A percentile compares a stretch with the other conserved stretches of the same genome.
Conservation (phyloP, 2,797 vertebrate genomes). For the Poecilia velifera region DNA sequence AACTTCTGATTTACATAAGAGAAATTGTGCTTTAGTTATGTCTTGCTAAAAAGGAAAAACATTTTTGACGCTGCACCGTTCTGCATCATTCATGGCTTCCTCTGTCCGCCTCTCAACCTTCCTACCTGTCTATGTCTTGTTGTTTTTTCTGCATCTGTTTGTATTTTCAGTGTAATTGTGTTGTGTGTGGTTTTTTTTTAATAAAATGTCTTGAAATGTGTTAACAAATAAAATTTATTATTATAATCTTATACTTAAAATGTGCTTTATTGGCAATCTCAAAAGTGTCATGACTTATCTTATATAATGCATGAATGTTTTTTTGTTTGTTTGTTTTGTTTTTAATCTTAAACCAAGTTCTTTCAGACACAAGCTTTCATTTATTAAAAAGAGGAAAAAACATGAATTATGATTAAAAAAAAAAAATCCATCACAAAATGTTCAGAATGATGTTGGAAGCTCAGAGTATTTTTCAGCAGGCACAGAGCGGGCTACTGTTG, state of each 20-base stretch:
- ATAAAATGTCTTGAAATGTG: no score
- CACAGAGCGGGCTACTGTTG: constrained; percentile 10
- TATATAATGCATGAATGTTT: background rate
- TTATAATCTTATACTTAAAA: background rate
- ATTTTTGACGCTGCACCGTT: background rate
- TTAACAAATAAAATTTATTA: no score
- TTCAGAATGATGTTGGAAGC: background rate
- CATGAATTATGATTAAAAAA: background rate
- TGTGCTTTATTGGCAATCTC: background rate
- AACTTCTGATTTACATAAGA: background rate
- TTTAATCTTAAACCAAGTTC: background rate
- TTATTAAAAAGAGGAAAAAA: background rate
- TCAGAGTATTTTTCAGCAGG: background rate
- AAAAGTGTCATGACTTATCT: background rate
- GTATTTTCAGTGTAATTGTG: no score
- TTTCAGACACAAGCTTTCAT: background rate
- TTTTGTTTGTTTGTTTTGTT: no score
- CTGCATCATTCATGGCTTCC: background rate
- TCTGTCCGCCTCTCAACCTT: no score
- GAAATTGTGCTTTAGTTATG: background rate
- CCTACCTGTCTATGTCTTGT: no score
- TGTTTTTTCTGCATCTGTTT: no score
- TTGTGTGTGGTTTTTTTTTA: no score
- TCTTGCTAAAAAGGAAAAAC: background rate
- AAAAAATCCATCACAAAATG: background rate